Evolutionary conservation across 2,113 vertebrate genomes (phyloP).

Genomic region (Macroglossus sobrinus): DNA sequence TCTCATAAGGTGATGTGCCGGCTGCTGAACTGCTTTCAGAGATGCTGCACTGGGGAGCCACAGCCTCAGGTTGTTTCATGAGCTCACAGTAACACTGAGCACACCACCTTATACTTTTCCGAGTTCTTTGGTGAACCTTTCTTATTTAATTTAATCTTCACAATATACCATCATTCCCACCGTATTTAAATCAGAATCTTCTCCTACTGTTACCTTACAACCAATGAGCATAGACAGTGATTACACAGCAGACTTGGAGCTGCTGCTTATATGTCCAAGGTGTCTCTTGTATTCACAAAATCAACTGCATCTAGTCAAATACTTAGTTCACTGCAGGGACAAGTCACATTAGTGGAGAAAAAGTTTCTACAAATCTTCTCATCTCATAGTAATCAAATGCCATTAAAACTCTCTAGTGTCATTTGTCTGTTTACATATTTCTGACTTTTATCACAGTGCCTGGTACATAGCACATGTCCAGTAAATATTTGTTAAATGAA

Average conservation of each 20-base stretch:
- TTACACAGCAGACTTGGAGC: neutral
- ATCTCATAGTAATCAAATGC: neutral
- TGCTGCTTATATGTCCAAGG: neutral
- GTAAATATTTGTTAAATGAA: neutral
- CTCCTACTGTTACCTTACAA: neutral
- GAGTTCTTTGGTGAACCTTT: neutral
- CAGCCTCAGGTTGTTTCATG: neutral
- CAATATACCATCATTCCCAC: rapidly evolving
- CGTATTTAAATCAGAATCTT: neutral
- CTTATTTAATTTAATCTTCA: neutral
- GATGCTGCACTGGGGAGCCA: neutral
- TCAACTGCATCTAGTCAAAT: neutral
- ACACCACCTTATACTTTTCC: neutral
- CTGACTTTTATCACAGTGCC: neutral
- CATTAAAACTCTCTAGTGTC: neutral
- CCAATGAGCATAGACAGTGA: neutral
- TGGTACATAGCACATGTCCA: neutral
- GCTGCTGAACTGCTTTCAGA: neutral
- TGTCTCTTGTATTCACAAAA: neutral
- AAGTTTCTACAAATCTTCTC: neutral
- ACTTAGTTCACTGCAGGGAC: neutral
- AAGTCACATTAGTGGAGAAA: neutral
- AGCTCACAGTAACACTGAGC: neutral
- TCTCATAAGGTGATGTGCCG: neutral
- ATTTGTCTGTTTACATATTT: neutral